A percentile compares a stretch with the other conserved stretches of the same genome.
These are phyloP conservation scores for Dryobates pubescens DNA, from an alignment of 2,797 vertebrate genomes.

Conservation along the genomic window DNA sequence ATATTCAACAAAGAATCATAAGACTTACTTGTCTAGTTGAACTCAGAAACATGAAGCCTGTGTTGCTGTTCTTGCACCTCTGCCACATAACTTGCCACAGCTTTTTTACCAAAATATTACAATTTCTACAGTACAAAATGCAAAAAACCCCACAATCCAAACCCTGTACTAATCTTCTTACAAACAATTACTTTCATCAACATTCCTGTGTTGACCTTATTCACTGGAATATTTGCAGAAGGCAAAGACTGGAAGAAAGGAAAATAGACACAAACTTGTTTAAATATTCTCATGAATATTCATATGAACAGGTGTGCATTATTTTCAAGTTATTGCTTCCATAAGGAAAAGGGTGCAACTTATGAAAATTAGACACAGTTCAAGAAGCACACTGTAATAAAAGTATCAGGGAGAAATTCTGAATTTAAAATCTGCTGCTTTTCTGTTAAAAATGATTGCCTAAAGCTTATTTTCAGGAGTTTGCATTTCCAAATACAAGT, in stretches of 20 bases:
- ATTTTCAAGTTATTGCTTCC: background rate
- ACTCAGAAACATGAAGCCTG: background rate
- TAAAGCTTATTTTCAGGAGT: background rate
- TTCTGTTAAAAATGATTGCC: background rate
- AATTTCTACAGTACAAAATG: background rate
- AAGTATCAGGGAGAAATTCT: background rate
- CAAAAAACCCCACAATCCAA: background rate
- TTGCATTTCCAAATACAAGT: background rate
- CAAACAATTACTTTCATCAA: background rate
- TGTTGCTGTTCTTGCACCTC: background rate
- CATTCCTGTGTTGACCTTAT: background rate
- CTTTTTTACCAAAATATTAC: background rate
- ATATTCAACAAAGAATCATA: background rate
- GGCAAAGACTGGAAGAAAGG: background rate
- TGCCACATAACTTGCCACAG: background rate
- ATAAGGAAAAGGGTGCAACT: background rate
- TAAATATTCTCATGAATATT: background rate
- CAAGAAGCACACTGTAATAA: background rate
- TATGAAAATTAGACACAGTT: background rate
- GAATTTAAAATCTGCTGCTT: background rate
- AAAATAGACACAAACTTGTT: background rate
- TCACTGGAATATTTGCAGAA: background rate
- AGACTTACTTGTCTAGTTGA: background rate
- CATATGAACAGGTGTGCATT: background rate
- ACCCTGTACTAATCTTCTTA: background rate